Conservation (phyloP, 1,140 invertebrate species). For the Batillaria attramentaria region DNA sequence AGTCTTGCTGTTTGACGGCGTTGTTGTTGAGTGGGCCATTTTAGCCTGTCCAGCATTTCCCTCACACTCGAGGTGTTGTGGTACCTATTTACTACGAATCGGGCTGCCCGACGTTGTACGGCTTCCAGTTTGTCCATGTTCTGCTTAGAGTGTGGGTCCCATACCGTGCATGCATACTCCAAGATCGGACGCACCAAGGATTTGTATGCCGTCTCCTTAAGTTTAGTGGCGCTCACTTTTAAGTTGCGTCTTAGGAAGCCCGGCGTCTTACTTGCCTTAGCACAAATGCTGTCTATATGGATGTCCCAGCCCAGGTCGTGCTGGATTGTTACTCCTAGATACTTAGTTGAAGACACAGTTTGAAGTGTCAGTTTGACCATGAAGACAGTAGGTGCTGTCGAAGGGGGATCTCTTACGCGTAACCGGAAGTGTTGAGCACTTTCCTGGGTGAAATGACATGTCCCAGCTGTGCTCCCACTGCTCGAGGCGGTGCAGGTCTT, state of each 20-base stretch:
- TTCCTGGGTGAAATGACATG: conserved; percentile 37
- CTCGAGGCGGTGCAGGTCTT: background rate
- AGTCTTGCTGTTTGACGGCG: too few species aligned
- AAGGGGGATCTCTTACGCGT: conserved; percentile 14
- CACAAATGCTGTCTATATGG: conserved; percentile 28
- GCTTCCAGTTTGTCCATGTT: conserved; percentile 39
- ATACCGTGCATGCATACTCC: conserved; percentile 46
- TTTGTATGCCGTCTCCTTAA: conserved; percentile 40
- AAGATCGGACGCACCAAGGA: too few species aligned
- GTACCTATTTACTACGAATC: conserved; percentile 33
- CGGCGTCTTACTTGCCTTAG: conserved; percentile 30
- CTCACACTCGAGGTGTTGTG: conserved; percentile 32
- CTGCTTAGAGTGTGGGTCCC: conserved; percentile 34
- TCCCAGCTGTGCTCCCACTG: conserved; percentile 32
- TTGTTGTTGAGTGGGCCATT: too few species aligned
- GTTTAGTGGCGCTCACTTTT: conserved; percentile 6
- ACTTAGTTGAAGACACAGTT: conserved; percentile 29
- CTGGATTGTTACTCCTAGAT: conserved; percentile 29
- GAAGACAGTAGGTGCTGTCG: background rate
- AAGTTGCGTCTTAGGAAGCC: conserved; percentile 33
- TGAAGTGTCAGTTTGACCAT: conserved; percentile 24
- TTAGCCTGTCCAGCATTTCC: conserved; percentile 34
- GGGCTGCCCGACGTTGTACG: conserved; percentile 46
- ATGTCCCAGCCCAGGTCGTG: conserved; percentile 26
- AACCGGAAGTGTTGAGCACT: conserved; percentile 21